A percentile compares a stretch with the other conserved stretches of the same genome.
Evolutionary conservation across 1,140 invertebrate genomes (phyloP).

Genomic region (Macrostomum lignano): DNA sequence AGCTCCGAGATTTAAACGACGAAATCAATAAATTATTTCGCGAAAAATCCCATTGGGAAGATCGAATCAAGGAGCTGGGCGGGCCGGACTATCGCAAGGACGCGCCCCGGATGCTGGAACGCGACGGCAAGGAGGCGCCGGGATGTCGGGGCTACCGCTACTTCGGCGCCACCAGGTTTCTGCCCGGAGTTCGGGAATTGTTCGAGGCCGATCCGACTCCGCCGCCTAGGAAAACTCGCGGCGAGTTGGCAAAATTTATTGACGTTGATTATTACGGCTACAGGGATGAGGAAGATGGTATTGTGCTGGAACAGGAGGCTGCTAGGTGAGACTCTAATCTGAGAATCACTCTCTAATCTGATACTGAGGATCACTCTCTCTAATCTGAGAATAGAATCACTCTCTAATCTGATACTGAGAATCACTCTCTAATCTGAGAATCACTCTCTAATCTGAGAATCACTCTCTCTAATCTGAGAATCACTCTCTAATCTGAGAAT

Average conservation of each 20-base stretch:
- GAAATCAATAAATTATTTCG: constrained; percentile 90
- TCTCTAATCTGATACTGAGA: too few species aligned
- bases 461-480: too few species aligned
- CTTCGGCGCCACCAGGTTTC: constrained; percentile 90
- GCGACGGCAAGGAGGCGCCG: constrained; percentile 70
- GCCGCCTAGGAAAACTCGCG: constrained; percentile 57
- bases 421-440: too few species aligned
- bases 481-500: too few species aligned
- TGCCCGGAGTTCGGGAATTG: constrained; percentile 79
- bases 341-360: too few species aligned
- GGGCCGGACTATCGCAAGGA: constrained; percentile 66
- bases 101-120: constrained; percentile 71
- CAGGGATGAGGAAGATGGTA: constrained; percentile 82
- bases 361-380: too few species aligned
- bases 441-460: too few species aligned
- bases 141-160: constrained; percentile 81
- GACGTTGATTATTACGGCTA: constrained; percentile 97
- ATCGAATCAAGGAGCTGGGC: constrained; percentile 68
- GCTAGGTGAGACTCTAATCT: too few species aligned
- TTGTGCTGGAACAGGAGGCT: constrained; percentile 53
- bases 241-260: constrained; percentile 84
- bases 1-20: constrained; percentile 87
- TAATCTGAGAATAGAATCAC: too few species aligned
- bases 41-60: constrained; percentile 81
- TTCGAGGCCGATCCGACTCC: constrained; percentile 93